Conservation (phyloP, 1,140 invertebrate genomes). For the Antheraea mylitta region DNA sequence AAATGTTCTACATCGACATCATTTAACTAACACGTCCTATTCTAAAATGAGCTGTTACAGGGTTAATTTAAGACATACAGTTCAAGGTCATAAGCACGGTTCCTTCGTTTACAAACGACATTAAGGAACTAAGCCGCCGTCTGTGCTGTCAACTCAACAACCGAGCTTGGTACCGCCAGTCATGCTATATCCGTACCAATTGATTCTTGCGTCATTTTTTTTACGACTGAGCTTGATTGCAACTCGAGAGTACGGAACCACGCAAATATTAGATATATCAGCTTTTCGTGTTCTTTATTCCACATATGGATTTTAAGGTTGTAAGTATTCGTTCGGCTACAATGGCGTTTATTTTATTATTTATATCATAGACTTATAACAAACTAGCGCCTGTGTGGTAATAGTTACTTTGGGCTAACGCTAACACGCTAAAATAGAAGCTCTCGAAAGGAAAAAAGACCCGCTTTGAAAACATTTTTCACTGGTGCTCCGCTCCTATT, state of each 20-base stretch:
- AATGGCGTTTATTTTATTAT: not conserved
- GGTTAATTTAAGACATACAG: not conserved
- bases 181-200: constrained; percentile 3
- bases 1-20: no score
- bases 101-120: constrained; percentile 2
- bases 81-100: constrained; percentile 3
- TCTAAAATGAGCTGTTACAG: no score
- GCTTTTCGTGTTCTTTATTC: not conserved
- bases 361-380: no score
- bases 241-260: not conserved
- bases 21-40: no score
- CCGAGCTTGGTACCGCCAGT: constrained; percentile 6
- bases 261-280: not conserved
- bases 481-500: no score
- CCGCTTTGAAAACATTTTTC: no score
- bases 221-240: not conserved
- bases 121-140: not conserved
- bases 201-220: not conserved
- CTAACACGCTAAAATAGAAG: no score
- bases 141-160: not conserved
- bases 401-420: no score
- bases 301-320: not conserved
- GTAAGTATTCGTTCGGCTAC: not conserved
- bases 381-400: no score
- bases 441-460: no score